phyloP scores from a whole-genome alignment of 2,888 invertebrate species.

The Drosophila limbata region DNA sequence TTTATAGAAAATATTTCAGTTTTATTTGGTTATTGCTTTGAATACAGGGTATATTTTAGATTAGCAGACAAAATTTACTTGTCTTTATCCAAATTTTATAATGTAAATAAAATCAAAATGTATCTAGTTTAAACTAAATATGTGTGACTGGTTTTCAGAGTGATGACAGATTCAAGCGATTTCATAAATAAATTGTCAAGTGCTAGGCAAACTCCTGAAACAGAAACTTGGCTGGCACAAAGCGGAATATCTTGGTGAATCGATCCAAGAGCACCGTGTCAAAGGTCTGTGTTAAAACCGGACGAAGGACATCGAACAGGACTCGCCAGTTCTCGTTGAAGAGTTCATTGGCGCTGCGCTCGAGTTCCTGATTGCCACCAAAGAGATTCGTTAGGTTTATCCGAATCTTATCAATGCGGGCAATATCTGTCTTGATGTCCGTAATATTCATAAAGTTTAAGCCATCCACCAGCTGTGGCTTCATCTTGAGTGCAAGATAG shows the following conservation, averaged over 20 bases:
- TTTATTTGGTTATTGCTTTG: neutral
- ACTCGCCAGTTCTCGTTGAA: slow-evolving; percentile 90
- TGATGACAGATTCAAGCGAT: neutral
- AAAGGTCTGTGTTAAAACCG: slow-evolving; percentile 89
- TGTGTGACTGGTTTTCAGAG: slow-evolving; percentile 2
- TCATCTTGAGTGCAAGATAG: slow-evolving; percentile 42
- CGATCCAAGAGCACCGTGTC: slow-evolving; percentile 89
- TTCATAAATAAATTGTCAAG: neutral
- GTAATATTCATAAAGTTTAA: slow-evolving; percentile 88
- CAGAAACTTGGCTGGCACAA: slow-evolving; percentile 89
- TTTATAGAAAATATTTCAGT: neutral
- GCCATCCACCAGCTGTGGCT: slow-evolving; percentile 32
- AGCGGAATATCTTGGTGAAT: slow-evolving; percentile 88
- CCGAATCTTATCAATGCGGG: slow-evolving; percentile 87
- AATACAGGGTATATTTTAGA: neutral
- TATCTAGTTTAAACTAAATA: slow-evolving; percentile 23
- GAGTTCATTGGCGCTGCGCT: slow-evolving; percentile 89
- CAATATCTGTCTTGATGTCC: slow-evolving; percentile 87
- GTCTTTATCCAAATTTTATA: neutral
- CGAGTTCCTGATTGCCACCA: slow-evolving; percentile 81
- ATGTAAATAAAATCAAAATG: slow-evolving; percentile 1
- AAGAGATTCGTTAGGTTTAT: slow-evolving; percentile 89
- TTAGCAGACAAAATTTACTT: neutral
- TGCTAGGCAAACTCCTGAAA: slow-evolving; percentile 86
- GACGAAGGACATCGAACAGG: slow-evolving; percentile 88